Conservation (phyloP, 2,113 vertebrate genomes). For the Pachyramphus minor region DNA sequence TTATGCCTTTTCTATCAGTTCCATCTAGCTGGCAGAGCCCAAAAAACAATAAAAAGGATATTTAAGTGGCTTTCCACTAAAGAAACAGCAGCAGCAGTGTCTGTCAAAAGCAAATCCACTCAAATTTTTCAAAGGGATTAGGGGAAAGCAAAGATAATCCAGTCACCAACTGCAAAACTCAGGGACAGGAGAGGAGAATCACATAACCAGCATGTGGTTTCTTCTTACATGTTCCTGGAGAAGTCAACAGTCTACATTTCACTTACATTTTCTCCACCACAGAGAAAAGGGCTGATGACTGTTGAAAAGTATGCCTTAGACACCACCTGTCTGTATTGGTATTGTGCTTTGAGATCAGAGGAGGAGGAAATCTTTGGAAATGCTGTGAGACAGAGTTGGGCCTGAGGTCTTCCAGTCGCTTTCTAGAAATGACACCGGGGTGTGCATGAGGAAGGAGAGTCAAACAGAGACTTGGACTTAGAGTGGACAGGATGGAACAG, state of each 20-base stretch:
- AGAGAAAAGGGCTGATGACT: not conserved
- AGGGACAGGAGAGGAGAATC: not conserved
- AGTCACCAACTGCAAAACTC: not conserved
- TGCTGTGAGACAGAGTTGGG: not conserved
- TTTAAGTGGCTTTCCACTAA: not conserved
- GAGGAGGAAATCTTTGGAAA: not conserved
- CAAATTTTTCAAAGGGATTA: not conserved
- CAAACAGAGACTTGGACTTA: not conserved
- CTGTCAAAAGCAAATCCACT: not conserved
- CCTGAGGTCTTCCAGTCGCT: not conserved
- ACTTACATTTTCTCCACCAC: not conserved
- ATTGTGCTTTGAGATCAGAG: not conserved
- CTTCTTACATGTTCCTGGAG: not conserved
- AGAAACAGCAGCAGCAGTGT: not conserved
- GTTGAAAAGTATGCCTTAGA: not conserved
- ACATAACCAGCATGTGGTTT: not conserved
- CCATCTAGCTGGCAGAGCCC: not conserved
- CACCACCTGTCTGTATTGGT: not conserved
- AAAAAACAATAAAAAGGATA: not conserved
- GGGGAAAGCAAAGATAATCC: not conserved
- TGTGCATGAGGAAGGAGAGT: not conserved
- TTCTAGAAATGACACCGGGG: not conserved
- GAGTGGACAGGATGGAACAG: not conserved
- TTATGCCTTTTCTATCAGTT: rapidly evolving
- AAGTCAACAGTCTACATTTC: not conserved